phyloP scores from a whole-genome alignment of 2,797 vertebrate species.

The Sus cebifrons region DNA sequence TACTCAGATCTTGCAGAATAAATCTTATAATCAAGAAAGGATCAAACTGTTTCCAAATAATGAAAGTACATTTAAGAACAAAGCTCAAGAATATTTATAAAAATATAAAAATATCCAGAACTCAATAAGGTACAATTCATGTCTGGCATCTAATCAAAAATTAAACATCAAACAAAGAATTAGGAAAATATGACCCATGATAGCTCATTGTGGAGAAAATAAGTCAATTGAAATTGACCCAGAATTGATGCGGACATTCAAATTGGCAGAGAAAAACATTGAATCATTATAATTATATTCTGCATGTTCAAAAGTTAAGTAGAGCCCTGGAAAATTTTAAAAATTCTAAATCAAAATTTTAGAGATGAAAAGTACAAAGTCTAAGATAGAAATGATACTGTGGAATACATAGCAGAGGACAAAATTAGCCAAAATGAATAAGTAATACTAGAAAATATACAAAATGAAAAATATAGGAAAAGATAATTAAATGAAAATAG shows the following conservation, averaged over 20 bases:
- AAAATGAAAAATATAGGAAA: not conserved
- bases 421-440: not conserved
- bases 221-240: not conserved
- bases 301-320: not conserved
- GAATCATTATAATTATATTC: not conserved
- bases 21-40: constrained; percentile 8
- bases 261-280: not conserved
- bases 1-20: not conserved
- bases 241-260: constrained; percentile 31
- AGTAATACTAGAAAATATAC: not conserved
- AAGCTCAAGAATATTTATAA: constrained; percentile 41
- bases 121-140: not conserved
- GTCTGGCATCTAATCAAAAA: constrained; percentile 3
- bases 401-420: not conserved
- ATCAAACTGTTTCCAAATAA: not conserved
- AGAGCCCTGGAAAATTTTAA: not conserved
- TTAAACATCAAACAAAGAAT: not conserved
- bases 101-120: not conserved
- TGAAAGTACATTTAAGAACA: not conserved
- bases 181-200: not conserved
- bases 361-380: not conserved
- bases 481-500: not conserved
- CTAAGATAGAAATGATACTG: not conserved
- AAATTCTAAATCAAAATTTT: not conserved
- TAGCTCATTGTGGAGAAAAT: not conserved